Evolutionary conservation across 2,888 invertebrate genomes (phyloP).

Genomic region (Teleogryllus oceanicus): DNA sequence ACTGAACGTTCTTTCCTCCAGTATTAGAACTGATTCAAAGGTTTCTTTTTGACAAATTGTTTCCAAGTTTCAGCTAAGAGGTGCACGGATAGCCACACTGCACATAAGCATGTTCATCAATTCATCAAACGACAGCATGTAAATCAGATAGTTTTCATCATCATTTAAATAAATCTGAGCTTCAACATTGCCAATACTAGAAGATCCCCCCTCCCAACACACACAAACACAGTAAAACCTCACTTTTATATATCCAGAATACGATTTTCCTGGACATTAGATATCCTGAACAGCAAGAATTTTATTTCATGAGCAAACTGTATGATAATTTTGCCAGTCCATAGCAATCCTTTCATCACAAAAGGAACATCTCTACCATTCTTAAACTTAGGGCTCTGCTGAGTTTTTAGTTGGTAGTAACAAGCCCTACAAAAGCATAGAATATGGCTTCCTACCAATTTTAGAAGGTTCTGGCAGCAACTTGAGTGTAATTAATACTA

Average conservation of each 20-base stretch:
- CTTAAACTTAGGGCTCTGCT: not conserved
- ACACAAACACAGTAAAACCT: too few species aligned
- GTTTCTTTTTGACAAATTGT: not conserved
- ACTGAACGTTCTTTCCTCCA: not conserved
- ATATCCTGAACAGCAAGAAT: too few species aligned
- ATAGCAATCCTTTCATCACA: not conserved
- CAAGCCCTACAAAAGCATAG: not conserved
- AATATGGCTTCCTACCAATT: not conserved
- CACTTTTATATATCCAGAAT: too few species aligned
- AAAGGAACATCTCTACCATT: constrained; percentile 2
- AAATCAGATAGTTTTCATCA: too few species aligned
- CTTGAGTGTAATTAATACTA: not conserved
- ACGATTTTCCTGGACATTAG: too few species aligned
- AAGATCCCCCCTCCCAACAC: too few species aligned
- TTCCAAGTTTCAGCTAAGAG: not conserved
- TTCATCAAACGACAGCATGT: too few species aligned
- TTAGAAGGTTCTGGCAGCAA: not conserved
- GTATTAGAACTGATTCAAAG: not conserved
- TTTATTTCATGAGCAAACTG: too few species aligned
- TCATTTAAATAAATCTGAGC: too few species aligned
- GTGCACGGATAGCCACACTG: not conserved
- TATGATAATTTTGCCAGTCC: not conserved
- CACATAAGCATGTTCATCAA: too few species aligned
- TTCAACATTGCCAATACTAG: too few species aligned
- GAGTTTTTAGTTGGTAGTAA: not conserved